Evolutionary conservation across 92 coral and sea anemone genomes (phyloP).

Genomic region (Desmophyllum pertusum): DNA sequence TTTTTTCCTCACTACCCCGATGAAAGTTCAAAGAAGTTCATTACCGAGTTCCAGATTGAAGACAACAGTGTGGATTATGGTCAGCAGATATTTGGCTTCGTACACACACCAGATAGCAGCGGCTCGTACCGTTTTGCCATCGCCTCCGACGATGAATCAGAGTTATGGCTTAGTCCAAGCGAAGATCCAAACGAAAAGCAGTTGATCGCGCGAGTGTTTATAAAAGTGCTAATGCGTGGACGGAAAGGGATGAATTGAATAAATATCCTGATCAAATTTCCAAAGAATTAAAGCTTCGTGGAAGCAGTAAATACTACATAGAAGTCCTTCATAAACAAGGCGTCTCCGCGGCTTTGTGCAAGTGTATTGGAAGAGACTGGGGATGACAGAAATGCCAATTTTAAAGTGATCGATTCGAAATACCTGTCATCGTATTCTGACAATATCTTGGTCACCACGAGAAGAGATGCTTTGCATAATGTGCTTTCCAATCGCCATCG

Average conservation of each 20-base stretch:
- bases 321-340: conserved; percentile 15
- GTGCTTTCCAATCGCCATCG: not conserved
- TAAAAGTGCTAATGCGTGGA: not conserved
- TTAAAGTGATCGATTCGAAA: not conserved
- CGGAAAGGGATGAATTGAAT: not conserved
- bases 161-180: conserved; percentile 19
- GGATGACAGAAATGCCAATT: not conserved
- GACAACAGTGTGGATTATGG: not conserved
- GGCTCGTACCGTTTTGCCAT: conserved; percentile 4
- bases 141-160: conserved; percentile 14
- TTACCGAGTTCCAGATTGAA: not conserved
- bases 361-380: conserved; percentile 1
- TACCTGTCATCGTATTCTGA: not conserved
- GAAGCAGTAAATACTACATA: not conserved
- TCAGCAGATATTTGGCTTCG: not conserved
- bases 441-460: not conserved
- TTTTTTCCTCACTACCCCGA: not conserved
- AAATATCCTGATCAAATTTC: conserved; percentile 14
- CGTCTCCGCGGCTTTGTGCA: not conserved
- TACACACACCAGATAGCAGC: not conserved
- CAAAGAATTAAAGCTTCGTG: not conserved
- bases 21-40: not conserved
- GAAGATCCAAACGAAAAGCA: not conserved
- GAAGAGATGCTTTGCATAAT: not conserved
- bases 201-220: conserved; percentile 4